phyloP scores from a whole-genome alignment of 2,797 vertebrate genomes.

The Knipowitschia caucasica region DNA sequence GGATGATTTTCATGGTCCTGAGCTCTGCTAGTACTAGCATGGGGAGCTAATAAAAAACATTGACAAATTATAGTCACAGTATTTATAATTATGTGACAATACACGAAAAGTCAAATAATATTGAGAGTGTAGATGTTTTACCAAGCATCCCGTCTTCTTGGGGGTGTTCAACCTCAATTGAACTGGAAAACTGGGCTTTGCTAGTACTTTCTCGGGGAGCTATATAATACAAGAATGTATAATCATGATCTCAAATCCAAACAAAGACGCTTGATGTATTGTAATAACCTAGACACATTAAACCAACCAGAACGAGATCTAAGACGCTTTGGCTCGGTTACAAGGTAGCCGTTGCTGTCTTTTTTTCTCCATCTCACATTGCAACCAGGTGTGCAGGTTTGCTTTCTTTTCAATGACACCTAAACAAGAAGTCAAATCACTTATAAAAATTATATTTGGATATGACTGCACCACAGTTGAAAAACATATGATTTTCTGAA shows the following conservation, averaged over 20 bases:
- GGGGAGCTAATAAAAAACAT: background rate
- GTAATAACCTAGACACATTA: background rate
- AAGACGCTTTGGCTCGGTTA: background rate
- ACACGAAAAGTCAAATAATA: background rate
- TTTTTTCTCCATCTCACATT: background rate
- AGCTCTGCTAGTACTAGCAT: background rate
- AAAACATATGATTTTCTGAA: no score
- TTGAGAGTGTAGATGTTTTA: background rate
- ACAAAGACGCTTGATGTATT: background rate
- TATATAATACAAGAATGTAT: background rate
- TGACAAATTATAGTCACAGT: no score
- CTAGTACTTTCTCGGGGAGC: no score
- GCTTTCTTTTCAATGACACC: background rate
- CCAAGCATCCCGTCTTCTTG: no score
- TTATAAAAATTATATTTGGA: no score
- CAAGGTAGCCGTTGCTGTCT: background rate
- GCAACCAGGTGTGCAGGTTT: background rate
- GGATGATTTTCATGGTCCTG: background rate
- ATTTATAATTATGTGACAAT: background rate
- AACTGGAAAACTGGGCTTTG: no score
- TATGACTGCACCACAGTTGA: no score
- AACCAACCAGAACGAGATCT: background rate
- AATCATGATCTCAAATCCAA: background rate
- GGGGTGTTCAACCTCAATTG: no score
- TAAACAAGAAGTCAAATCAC: no score